A percentile compares a stretch with the other conserved stretches of the same genome.
These are phyloP conservation scores for Lamprologus callipterus DNA, from an alignment of 2,113 vertebrate species.

Conservation along the genomic window DNA sequence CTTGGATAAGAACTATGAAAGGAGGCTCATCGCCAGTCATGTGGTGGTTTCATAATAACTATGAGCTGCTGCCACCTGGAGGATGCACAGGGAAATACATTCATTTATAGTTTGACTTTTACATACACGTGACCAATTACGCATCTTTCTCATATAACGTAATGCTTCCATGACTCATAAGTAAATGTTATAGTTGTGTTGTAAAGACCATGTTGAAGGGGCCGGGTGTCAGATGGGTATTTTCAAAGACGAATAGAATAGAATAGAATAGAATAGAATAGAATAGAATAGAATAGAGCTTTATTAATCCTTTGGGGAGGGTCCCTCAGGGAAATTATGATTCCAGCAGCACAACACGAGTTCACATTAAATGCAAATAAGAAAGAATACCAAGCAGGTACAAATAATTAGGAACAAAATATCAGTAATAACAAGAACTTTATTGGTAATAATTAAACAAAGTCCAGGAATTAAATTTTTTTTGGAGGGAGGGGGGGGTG, in stretches of 20 bases:
- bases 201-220: not conserved
- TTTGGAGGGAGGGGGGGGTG: fast-evolving
- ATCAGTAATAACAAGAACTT: fast-evolving
- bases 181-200: not conserved
- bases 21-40: not conserved
- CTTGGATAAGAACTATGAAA: not conserved
- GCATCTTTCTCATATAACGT: fast-evolving
- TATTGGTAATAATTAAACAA: not conserved
- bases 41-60: not conserved
- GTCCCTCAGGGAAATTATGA: not conserved
- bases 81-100: not conserved
- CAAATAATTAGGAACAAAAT: not conserved
- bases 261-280: not conserved
- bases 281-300: not conserved
- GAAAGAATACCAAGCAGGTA: fast-evolving
- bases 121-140: fast-evolving
- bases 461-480: not conserved
- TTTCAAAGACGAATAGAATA: not conserved
- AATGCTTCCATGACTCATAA: not conserved
- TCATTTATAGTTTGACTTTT: not conserved
- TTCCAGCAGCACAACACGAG: not conserved
- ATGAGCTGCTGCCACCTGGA: slow-evolving; percentile 33
- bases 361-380: not conserved
- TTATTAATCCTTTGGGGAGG: not conserved
- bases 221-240: fast-evolving